These are phyloP conservation scores for Chiloscyllium plagiosum DNA, from an alignment of 2,113 vertebrate species.

Conservation along the genomic window DNA sequence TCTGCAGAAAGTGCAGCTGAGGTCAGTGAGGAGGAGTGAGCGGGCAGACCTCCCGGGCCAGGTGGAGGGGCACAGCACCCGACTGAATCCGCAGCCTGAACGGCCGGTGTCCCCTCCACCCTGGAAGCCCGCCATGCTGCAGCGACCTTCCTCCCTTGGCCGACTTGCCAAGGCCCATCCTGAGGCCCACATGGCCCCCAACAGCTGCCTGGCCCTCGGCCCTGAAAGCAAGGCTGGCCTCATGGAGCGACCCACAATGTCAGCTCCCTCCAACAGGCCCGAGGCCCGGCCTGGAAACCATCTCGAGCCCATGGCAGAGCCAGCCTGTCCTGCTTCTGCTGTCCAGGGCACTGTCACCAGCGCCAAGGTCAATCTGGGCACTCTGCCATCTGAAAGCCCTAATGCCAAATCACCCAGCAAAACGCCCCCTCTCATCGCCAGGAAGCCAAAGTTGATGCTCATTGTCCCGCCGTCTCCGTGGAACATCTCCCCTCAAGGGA, in stretches of 20 bases:
- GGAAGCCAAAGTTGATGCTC: conserved; percentile 81
- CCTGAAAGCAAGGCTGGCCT: neutral
- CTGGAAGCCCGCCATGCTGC: conserved; percentile 50
- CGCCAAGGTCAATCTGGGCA: neutral
- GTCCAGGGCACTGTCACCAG: neutral
- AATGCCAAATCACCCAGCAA: conserved; percentile 61
- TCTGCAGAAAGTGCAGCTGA: conserved; percentile 79
- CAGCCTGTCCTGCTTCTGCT: neutral
- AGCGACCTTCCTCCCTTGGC: conserved; percentile 44
- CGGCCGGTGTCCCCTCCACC: conserved; percentile 52
- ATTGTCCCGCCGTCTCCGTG: conserved; percentile 54
- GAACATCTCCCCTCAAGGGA: neutral
- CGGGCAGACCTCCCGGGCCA: conserved; percentile 45
- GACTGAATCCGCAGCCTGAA: conserved; percentile 50
- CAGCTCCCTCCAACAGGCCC: neutral
- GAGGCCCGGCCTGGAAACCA: neutral
- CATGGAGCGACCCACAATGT: neutral
- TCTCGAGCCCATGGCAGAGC: neutral
- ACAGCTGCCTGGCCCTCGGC: neutral
- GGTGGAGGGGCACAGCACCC: conserved; percentile 43
- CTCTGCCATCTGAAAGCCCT: conserved; percentile 46
- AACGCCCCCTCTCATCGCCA: conserved; percentile 77
- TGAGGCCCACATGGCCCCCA: neutral
- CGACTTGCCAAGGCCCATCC: neutral
- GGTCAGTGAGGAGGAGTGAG: conserved; percentile 64